Conservation (phyloP, 2,888 invertebrate species). For the Glaucopsyche alexis region DNA sequence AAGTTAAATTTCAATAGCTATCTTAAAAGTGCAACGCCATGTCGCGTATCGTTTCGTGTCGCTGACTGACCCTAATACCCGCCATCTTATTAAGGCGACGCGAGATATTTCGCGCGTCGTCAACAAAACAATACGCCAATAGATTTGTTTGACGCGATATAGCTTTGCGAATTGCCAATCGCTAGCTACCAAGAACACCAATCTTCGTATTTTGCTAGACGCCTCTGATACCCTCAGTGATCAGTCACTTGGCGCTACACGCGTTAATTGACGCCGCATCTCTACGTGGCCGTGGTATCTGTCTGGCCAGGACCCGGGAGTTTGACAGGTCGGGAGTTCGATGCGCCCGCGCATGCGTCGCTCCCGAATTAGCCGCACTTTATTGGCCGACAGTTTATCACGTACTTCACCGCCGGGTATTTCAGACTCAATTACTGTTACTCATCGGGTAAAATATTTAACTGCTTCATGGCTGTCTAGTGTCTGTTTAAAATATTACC, state of each 20-base stretch:
- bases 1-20: no score
- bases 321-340: background rate
- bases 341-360: background rate
- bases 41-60: no score
- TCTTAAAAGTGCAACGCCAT: no score
- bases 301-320: background rate
- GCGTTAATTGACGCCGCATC: background rate
- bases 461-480: background rate
- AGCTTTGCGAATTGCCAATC: no score
- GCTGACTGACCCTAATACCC: no score
- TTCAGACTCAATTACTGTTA: background rate
- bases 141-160: no score
- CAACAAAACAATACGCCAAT: no score
- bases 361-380: constrained; percentile 6
- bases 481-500: background rate
- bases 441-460: constrained; percentile 10
- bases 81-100: no score
- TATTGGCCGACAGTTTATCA: constrained; percentile 1
- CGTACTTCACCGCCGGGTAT: constrained; percentile 7
- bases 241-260: background rate
- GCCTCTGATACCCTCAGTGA: no score
- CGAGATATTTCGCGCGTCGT: no score
- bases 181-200: no score
- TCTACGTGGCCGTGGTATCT: background rate
- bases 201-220: no score